Evolutionary conservation across 1,140 invertebrate genomes (phyloP).

Genomic region (Babylonia areolata): DNA sequence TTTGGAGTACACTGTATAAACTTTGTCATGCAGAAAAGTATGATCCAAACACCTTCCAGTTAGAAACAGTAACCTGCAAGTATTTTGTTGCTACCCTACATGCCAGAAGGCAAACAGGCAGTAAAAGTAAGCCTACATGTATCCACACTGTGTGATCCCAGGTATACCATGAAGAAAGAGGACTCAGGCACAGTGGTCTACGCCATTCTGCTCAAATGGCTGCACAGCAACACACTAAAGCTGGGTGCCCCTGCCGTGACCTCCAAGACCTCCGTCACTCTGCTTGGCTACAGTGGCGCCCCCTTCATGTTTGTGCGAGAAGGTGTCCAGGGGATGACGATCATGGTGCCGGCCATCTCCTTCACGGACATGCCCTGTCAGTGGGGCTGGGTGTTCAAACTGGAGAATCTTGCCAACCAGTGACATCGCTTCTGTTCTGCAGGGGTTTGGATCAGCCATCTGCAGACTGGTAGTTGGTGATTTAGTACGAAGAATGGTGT

Average conservation of each 20-base stretch:
- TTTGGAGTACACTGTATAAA: too few species aligned
- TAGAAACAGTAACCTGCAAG: too few species aligned
- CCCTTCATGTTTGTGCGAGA: slow-evolving; percentile 35
- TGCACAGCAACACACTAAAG: slow-evolving; percentile 35
- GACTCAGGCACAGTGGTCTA: slow-evolving; percentile 79
- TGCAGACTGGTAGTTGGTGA: too few species aligned
- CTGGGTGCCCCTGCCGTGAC: slow-evolving; percentile 46
- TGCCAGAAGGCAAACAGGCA: too few species aligned
- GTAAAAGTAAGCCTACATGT: too few species aligned
- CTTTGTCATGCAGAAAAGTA: too few species aligned
- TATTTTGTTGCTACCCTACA: too few species aligned
- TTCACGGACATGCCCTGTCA: slow-evolving; percentile 54
- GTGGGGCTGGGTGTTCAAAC: slow-evolving; percentile 61
- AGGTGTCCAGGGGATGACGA: slow-evolving; percentile 42
- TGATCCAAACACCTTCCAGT: too few species aligned
- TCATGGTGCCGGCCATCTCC: slow-evolving; percentile 56
- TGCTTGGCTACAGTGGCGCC: slow-evolving; percentile 54
- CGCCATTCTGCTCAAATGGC: slow-evolving; percentile 78
- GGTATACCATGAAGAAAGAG: slow-evolving; percentile 78
- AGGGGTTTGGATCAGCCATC: too few species aligned
- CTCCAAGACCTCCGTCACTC: slow-evolving; percentile 44
- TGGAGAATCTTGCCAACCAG: slow-evolving; percentile 46
- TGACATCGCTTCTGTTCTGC: background rate
- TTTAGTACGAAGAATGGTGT: too few species aligned
- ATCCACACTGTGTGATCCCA: slow-evolving; percentile 27